Base-by-base conservation (phyloP, 2,888 invertebrate species). In the Hanleya hanleyi region DNA sequence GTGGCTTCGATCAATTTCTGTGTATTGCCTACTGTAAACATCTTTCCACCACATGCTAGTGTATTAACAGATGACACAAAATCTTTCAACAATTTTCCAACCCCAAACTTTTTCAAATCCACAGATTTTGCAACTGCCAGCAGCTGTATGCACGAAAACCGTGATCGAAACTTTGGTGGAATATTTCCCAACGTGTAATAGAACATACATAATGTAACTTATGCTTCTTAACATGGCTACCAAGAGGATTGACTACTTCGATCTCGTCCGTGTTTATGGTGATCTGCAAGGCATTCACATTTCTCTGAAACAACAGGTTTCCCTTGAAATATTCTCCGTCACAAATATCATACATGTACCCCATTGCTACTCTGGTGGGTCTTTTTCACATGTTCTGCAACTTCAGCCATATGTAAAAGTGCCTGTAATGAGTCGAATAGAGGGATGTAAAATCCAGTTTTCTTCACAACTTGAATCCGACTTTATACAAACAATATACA, bases 211-310 rank as follows among this genome's bases (percentile, higher is more conserved):
- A n/a, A n/a, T n/a, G n/a, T n/a, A n/a, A n/a, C 12, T 65, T 37
- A 12, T 65, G 37, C 37, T 37, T 37, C 22, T 65, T 65, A n/a
- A 37, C 49, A 49, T 62, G 51, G 5, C 22, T 36, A 1, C 64
- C 72, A 38, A 49, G 26, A 0, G 72, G 68, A 32, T 72, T 72
- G 2, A 68, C 68, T 15, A 47, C n/a, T 41, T 69, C 62, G 36
- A 68, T 35, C 37, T 71, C 67, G 61, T 67, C 62, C n/a, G 61
- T 32, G 37, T 71, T 61, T 1, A 67, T 33, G 41, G 61, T 38
- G 26, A 71, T 41, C 15, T 67, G 71, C 22, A 71, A 22, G 18
- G 49, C 71, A 18, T 38, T 15, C 12, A 12, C 22, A 26, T 68
- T 51, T 32, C 50, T 26, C 18, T 18, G 18, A 33, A 57, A 71